Conservation (phyloP, 2,113 vertebrate species). For the Myocastor coypus region DNA sequence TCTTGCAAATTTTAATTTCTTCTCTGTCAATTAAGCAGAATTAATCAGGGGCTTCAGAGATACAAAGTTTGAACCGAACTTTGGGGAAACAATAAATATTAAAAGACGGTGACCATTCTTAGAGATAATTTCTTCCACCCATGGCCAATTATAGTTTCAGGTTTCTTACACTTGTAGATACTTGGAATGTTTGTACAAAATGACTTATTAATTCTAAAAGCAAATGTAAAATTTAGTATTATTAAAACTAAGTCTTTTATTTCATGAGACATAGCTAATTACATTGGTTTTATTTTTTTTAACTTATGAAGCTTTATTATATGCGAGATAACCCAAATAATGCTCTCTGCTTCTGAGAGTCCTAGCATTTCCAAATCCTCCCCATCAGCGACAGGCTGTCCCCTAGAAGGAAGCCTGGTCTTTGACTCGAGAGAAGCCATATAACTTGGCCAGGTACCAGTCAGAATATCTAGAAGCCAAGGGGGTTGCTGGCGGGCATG, state of each 20-base stretch:
- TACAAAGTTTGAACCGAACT: neutral
- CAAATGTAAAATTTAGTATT: neutral
- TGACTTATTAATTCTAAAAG: neutral
- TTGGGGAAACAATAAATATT: neutral
- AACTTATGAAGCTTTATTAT: constrained; percentile 53
- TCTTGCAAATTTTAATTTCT: neutral
- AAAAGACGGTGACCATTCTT: neutral
- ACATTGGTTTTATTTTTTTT: neutral
- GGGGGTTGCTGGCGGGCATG: constrained; percentile 87
- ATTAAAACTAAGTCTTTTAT: neutral
- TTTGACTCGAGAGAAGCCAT: constrained; percentile 75
- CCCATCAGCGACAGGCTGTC: neutral
- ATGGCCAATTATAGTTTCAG: neutral
- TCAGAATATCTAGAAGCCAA: constrained; percentile 87
- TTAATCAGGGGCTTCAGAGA: neutral
- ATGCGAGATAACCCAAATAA: constrained; percentile 13
- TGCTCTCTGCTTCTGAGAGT: neutral
- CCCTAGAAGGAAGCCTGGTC: neutral
- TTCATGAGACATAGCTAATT: neutral
- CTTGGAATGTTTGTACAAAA: neutral
- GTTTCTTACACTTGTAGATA: neutral
- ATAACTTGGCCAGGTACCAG: neutral
- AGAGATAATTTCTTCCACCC: neutral
- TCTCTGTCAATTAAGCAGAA: neutral
- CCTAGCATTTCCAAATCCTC: neutral